A percentile compares a stretch with the other conserved stretches of the same genome.
Evolutionary conservation across 2,797 vertebrate species (phyloP).

Genomic region (Cryptoblepharus egeriae): DNA sequence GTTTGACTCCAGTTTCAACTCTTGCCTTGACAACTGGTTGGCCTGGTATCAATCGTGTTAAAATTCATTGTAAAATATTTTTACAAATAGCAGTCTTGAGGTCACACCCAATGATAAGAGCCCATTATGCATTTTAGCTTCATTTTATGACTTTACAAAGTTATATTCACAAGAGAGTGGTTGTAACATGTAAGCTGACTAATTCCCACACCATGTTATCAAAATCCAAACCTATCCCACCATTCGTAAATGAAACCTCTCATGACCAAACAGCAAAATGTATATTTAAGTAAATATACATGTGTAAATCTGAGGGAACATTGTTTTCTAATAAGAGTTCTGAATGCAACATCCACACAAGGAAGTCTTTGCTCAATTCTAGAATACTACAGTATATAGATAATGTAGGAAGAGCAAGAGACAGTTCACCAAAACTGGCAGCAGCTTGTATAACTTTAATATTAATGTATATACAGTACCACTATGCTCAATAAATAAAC

Average conservation of each 20-base stretch:
- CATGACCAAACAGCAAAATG: background rate
- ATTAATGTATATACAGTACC: conserved; percentile 5
- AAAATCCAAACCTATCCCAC: background rate
- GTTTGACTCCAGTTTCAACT: background rate
- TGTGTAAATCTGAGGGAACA: background rate
- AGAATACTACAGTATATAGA: background rate
- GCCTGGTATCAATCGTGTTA: background rate
- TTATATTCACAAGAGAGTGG: background rate
- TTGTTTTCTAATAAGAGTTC: conserved; percentile 29
- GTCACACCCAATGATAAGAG: background rate
- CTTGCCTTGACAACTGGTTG: background rate
- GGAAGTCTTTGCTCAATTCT: background rate
- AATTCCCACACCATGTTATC: background rate
- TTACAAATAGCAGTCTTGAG: background rate
- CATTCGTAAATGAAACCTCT: background rate
- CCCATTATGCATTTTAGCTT: background rate
- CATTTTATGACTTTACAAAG: background rate
- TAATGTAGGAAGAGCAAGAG: background rate
- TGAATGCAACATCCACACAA: background rate
- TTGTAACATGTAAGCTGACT: background rate
- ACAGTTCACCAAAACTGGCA: conserved; percentile 28
- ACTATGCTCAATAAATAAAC: background rate
- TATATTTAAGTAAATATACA: background rate
- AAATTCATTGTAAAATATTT: background rate
- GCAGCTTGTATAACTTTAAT: background rate